Percentiles rank a stretch among this genome's conserved stretches.
These are phyloP conservation scores for Cygnus buccinator DNA, from an alignment of 2,113 vertebrate genomes.

Conservation along the genomic window DNA sequence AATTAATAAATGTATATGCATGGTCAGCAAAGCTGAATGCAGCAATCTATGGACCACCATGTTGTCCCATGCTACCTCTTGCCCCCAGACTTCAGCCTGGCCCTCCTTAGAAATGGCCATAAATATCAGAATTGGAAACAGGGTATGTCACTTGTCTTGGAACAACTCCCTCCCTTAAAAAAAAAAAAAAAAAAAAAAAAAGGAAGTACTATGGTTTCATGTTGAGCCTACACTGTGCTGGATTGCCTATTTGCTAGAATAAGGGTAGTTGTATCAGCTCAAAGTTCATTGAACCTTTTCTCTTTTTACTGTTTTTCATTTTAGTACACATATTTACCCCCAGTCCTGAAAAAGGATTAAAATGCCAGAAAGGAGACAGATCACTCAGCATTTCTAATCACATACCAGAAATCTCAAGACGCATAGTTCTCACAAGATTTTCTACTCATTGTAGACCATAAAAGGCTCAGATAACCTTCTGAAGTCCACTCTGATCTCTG, in stretches of 20 bases:
- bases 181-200: too few relatives aligned
- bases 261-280: neutral
- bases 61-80: neutral
- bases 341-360: conserved; percentile 46
- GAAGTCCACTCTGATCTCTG: conserved; percentile 14
- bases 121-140: neutral
- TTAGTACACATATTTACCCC: neutral
- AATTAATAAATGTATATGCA: neutral
- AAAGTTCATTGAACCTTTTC: neutral
- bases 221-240: neutral
- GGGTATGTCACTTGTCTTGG: neutral
- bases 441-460: conserved; percentile 34
- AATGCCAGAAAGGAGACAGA: conserved; percentile 43
- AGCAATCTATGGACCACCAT: neutral
- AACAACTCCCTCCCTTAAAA: neutral
- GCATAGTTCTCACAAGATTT: conserved; percentile 23
- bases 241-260: neutral
- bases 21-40: neutral
- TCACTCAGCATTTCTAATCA: conserved; percentile 48
- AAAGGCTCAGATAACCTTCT: conserved; percentile 43
- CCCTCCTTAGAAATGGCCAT: neutral
- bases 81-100: neutral
- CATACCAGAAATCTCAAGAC: conserved; percentile 33
- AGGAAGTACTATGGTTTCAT: neutral
- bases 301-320: conserved; percentile 12